Evolutionary conservation across 2,113 vertebrate genomes (phyloP).

Genomic region (Nesospiza acunhae): DNA sequence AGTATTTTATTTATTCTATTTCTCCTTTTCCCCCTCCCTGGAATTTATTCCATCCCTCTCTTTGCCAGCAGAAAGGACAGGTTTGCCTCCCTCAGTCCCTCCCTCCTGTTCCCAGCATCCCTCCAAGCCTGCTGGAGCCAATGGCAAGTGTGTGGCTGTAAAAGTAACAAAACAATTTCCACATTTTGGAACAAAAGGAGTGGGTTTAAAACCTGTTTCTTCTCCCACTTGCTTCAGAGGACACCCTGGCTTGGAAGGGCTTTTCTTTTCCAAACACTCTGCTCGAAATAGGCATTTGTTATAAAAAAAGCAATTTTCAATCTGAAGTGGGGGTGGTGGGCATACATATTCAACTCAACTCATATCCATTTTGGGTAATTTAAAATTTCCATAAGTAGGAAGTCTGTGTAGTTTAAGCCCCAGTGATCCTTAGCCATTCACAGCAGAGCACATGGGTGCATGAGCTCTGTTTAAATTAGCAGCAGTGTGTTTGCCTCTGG

Average conservation of each 20-base stretch:
- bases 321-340: neutral
- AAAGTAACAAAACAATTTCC: neutral
- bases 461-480: neutral
- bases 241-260: neutral
- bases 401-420: neutral
- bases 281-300: neutral
- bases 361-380: neutral
- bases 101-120: neutral
- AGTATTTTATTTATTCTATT: neutral
- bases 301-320: neutral
- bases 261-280: slow-evolving; percentile 15
- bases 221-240: slow-evolving; percentile 7
- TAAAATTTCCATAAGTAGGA: neutral
- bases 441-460: neutral
- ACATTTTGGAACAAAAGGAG: neutral
- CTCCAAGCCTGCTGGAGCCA: neutral
- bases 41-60: neutral
- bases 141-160: neutral
- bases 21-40: neutral
- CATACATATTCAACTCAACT: neutral
- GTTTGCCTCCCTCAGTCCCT: neutral
- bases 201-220: neutral
- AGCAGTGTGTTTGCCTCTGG: slow-evolving; percentile 9
- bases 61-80: neutral
- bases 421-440: neutral